Conservation (phyloP, 1,140 invertebrate species). For the Papilio helenus region DNA sequence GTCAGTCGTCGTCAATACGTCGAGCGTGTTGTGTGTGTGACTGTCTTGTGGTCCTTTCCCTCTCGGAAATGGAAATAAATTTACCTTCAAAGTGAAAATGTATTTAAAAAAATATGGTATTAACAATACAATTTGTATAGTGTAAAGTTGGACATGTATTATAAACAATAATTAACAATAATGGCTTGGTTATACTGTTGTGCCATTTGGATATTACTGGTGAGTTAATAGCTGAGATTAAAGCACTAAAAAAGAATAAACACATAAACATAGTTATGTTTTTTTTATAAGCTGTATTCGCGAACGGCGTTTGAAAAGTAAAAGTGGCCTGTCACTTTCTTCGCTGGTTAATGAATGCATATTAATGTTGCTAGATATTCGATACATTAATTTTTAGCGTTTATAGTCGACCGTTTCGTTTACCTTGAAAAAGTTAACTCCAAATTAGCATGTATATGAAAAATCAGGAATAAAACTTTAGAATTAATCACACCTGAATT, state of each 20-base stretch:
- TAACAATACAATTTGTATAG: constrained; percentile 1
- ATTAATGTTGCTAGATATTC: not conserved
- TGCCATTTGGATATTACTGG: constrained; percentile 5
- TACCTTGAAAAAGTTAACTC: not conserved
- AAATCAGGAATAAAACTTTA: not conserved
- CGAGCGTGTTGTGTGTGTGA: not conserved
- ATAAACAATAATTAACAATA: not conserved
- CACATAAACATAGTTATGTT: not conserved
- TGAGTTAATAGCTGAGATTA: constrained; percentile 17
- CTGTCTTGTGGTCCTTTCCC: not conserved
- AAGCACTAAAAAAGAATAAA: not conserved
- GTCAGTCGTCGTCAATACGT: not conserved
- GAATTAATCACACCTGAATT: not conserved
- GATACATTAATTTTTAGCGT: not conserved
- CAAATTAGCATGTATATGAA: not conserved
- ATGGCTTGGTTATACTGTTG: constrained; percentile 10
- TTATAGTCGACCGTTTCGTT: not conserved
- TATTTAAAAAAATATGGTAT: not conserved
- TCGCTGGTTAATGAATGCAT: not conserved
- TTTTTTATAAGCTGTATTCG: not conserved
- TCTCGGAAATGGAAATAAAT: not conserved
- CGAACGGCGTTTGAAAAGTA: constrained; percentile 10
- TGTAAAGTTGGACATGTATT: constrained; percentile 15
- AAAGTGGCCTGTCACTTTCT: constrained; percentile 24
- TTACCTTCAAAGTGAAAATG: not conserved